Evolutionary conservation across 2,888 invertebrate genomes (phyloP).

Genomic region (Drosophila koepferae): DNA sequence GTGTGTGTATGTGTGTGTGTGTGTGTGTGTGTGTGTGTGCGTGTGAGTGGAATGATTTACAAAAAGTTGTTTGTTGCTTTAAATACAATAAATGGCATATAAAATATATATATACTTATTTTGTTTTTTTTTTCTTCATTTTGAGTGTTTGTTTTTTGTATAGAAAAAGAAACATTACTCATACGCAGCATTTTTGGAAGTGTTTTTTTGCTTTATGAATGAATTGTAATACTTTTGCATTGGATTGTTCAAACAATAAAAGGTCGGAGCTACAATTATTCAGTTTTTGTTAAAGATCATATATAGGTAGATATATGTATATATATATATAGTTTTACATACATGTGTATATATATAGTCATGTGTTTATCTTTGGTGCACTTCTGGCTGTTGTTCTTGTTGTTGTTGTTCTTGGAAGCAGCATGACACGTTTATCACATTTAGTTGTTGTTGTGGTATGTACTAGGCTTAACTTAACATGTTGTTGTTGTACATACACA

Average conservation of each 20-base stretch:
- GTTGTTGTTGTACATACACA: constrained; percentile 38
- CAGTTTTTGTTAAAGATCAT: constrained; percentile 9
- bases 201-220: constrained; percentile 38
- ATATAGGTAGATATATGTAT: constrained; percentile 5
- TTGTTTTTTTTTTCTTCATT: constrained; percentile 8
- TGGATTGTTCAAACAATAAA: constrained; percentile 49
- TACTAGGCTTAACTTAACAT: constrained; percentile 74
- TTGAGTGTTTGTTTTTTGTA: constrained; percentile 32
- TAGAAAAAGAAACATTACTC: constrained; percentile 66
- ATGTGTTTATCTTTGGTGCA: constrained; percentile 53
- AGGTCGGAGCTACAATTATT: constrained; percentile 20
- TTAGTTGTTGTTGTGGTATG: constrained; percentile 73
- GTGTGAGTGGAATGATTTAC: constrained; percentile 74
- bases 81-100: constrained; percentile 80
- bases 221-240: constrained; percentile 45
- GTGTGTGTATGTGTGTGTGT: background rate
- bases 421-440: constrained; percentile 80
- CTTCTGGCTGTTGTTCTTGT: constrained; percentile 43
- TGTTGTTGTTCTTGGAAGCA: constrained; percentile 67
- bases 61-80: constrained; percentile 61
- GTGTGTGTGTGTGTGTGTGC: constrained; percentile 1
- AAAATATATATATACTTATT: constrained; percentile 64
- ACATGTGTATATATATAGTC: constrained; percentile 10
- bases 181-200: constrained; percentile 59
- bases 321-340: constrained; percentile 2